phyloP scores from a whole-genome alignment of 2,888 invertebrate genomes.

The Hybos culiciformis region DNA sequence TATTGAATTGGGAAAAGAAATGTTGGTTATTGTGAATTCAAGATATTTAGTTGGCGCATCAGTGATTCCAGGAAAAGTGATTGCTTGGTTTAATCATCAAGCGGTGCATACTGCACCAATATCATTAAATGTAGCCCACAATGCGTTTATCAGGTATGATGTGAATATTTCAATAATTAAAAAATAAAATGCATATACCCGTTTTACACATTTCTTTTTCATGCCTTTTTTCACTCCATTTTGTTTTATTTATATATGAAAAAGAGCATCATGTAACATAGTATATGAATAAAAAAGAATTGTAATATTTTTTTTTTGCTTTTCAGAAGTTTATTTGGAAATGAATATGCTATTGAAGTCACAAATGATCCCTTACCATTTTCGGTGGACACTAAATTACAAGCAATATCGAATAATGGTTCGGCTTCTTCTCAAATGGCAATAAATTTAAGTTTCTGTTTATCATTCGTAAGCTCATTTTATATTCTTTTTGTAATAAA shows the following conservation, averaged over 20 bases:
- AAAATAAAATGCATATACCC: no score
- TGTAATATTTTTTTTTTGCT: no score
- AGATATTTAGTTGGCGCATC: slow-evolving; percentile 41
- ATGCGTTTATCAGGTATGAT: slow-evolving; percentile 1
- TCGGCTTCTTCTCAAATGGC: slow-evolving; percentile 44
- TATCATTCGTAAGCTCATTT: slow-evolving; percentile 55
- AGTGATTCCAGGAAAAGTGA: slow-evolving; percentile 20
- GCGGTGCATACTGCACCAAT: neutral
- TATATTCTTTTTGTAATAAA: slow-evolving; percentile 47
- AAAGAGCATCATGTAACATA: no score
- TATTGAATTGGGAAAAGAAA: slow-evolving; percentile 6
- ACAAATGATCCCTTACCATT: slow-evolving; percentile 58
- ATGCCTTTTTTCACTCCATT: no score
- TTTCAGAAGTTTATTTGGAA: neutral
- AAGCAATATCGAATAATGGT: slow-evolving; percentile 17
- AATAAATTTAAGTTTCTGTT: slow-evolving; percentile 57
- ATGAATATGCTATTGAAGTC: slow-evolving; percentile 32
- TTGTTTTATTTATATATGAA: no score
- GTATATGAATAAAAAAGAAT: no score
- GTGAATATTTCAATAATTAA: neutral
- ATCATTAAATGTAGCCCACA: slow-evolving; percentile 1
- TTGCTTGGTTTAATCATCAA: slow-evolving; percentile 5
- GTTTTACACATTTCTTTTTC: no score
- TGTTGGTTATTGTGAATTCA: slow-evolving; percentile 32
- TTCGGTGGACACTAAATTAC: slow-evolving; percentile 42